Base-by-base conservation (phyloP, 2,797 vertebrate species). In the Emydoidea blandingii region DNA sequence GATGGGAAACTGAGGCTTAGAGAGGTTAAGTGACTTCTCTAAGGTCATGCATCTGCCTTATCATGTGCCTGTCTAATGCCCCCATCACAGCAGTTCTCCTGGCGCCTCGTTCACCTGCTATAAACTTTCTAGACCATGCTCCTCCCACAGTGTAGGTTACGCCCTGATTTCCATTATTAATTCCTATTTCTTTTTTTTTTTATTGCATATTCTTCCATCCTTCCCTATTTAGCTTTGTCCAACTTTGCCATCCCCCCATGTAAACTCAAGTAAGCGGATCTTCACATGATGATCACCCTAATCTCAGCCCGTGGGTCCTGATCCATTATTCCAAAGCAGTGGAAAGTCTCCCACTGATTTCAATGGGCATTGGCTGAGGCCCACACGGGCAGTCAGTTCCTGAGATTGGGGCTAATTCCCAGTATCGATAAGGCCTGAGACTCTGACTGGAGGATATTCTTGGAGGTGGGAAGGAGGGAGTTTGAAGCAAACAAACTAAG, bases 91-190 rank as follows among this genome's bases (percentile, higher is more conserved):
- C n/a, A 12, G n/a, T 72, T 72, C n/a, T 72, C 11, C 68, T 23
- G 4, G 5, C 18, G 4, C 27, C 74, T 49, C 6, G 7, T 16
- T 49, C 27, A 10, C 23, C 44, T 31, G 74, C 15, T 29, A 29
- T 47, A 27, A 15, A 25, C 74, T 78, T n/a, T 72, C 37, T 12
- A 19, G 68, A 44, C 68, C 10, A 41, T 23, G 12, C 37, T 74
- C 68, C 88, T 91, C 91, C 91, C 92, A 87, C 94, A 92, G 80
- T 91, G 94, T 86, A 93, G 52, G 8, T 92, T 31, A 34, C 94
- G 95, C 88, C 94, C 93, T 92, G 87, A 89, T 96, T 97, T 97
- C 94, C 94, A 83, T 92, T 92, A 89, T 90, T 91, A 95, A 86
- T 54, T 74, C 41, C 84, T 10, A n/a, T 76, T 78, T 59, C 47